Evolutionary conservation across 2,113 vertebrate genomes (phyloP), one percentile per base, ranked within the genome.

Genomic region (Oxyura jamaicensis): DNA sequence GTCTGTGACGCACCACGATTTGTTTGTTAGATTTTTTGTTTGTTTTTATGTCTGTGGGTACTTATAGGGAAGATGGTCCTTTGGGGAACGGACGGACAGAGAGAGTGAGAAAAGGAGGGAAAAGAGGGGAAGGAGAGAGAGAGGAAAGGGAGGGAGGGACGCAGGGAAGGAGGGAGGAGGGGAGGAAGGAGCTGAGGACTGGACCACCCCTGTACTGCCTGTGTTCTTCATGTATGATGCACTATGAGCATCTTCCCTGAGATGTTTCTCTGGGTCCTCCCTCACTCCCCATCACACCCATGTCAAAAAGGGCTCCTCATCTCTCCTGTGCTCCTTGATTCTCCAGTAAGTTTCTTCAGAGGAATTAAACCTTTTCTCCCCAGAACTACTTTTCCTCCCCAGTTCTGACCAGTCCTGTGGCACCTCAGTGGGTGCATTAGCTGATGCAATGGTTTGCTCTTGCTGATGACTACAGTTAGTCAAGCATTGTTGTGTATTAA

Each of bases 391-490:
- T 59, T 69, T 69, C 7, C 8, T 86, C 14, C 39, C 12, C 65
- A 26, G 3, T 20, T 58, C 33, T 66, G 28, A 74, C 21, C 41
- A 71, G 18, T n/a, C 13, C 33, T 17, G 15, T 1, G 3, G 25
- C 39, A 39, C n/a, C 7, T 82, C 1, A 0, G 13, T 1, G 1
- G 19, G 31, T 17, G 39, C 14, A 52, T 35, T 13, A 16, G 8
- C 46, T 50, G 6, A 46, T 88, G 44, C 42, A 41, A 2, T 42
- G 25, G 9, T 35, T 76, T 41, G 25, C 18, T 44, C 8, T 19
- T 50, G 72, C 31, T 28, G 13, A 5, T 55, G 39, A 29, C 26
- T 46, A 33, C 36, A 84, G 56, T 41, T 42, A 39, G n/a, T 22
- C 74, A 53, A 65, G 13, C 0, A 0, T 6, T 48, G n/a, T 28